A percentile compares a stretch with the other conserved stretches of the same genome.
Conservation (phyloP, 2,113 vertebrate genomes). For the Eptatretus burgeri region DNA sequence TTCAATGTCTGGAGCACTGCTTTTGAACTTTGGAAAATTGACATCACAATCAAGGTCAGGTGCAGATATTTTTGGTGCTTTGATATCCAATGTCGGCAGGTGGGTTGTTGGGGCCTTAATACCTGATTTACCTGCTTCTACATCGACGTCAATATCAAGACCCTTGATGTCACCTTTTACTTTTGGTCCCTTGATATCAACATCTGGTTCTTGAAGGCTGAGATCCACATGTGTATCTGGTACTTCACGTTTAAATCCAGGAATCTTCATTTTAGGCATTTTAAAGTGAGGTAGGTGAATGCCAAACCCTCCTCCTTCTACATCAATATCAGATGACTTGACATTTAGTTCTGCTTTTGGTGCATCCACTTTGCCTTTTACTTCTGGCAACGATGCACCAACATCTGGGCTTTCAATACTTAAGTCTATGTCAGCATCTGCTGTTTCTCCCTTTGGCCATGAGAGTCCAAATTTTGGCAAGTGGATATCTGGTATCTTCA, state of each 20-base stretch:
- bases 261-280: conserved; percentile 11
- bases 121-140: neutral
- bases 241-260: neutral
- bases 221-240: conserved; percentile 3
- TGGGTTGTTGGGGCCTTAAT: neutral
- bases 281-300: fast-evolving
- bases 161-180: too few species aligned
- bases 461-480: conserved; percentile 15
- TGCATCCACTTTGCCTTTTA: neutral
- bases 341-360: neutral
- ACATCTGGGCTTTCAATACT: neutral
- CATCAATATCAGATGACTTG: neutral
- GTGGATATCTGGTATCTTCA: conserved; percentile 16
- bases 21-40: conserved; percentile 13
- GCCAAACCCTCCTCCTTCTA: neutral
- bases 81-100: neutral
- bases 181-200: neutral
- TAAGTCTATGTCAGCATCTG: too few species aligned
- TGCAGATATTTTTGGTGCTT: neutral
- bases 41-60: neutral
- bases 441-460: neutral
- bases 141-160: neutral
- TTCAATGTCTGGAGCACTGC: neutral
- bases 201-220: neutral
- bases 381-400: conserved; percentile 7